Evolutionary conservation across 2,113 vertebrate species (phyloP), one percentile per base, ranked within the genome.

Genomic region (Sphyrna mokarran): DNA sequence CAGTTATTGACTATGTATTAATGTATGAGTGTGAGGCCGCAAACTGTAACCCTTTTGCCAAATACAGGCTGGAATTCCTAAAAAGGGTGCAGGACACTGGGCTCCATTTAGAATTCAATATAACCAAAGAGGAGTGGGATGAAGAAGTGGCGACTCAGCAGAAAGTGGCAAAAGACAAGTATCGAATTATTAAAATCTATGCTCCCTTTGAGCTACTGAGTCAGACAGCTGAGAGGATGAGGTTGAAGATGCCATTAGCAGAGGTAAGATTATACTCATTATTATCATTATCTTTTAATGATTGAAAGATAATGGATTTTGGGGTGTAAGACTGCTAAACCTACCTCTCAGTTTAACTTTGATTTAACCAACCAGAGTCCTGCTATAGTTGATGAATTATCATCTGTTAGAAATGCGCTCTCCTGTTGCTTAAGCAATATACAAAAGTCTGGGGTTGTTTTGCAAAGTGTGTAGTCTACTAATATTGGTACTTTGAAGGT

Each of bases 231-330:
- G 94, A 95, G 69, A 76, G 69, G 26, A 72, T 95, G 69, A 95
- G 43, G 54, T 29, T 95, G 69, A 95, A 95, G 10, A 76, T 95
- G 94, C 94, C 94, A 54, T 95, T 95, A 43, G 43, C 94, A 13
- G 68, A 76, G 94, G 94, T 95, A 54, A 54, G 69, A 23, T 29
- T 90, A 61, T n/a, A 33, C 22, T 72, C 18, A 29, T n/a, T n/a
- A n/a, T n/a, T n/a, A n/a, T n/a, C n/a, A n/a, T n/a, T n/a, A n/a
- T n/a, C 68, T 3, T 10, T 95, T 76, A 14, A 1, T 95, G 33
- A 8, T 0, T 66, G 54, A 68, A 94, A 66, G 1, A 90, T 48
- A 63, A 18, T 54, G 9, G 37, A 29, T 18, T 4, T 20, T 66
- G 18, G 37, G 20, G 10, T 48, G 29, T 0, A 13, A 1, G 8